phyloP scores from a whole-genome alignment of 2,797 vertebrate species.

The Setipinna tenuifilis region DNA sequence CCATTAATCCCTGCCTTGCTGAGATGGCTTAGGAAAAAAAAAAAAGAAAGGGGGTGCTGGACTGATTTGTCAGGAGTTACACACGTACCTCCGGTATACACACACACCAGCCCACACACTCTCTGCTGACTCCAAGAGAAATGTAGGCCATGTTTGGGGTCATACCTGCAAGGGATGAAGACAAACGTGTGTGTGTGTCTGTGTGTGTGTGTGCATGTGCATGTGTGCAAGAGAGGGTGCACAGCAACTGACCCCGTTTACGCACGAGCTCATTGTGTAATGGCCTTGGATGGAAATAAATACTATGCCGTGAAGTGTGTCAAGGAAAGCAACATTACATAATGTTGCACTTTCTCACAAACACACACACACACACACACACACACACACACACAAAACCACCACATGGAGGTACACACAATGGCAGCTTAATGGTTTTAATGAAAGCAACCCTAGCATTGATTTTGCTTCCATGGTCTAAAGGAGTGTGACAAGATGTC shows the following conservation, averaged over 20 bases:
- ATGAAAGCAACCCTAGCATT: neutral
- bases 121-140: neutral
- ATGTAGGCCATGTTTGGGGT: conserved; percentile 5
- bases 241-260: conserved; percentile 39
- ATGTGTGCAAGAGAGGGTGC: neutral
- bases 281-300: conserved; percentile 48
- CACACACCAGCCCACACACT: neutral
- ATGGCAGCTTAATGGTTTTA: neutral
- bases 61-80: neutral
- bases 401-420: neutral
- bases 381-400: neutral
- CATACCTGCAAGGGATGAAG: conserved; percentile 40
- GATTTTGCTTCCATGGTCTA: conserved; percentile 6
- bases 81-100: neutral
- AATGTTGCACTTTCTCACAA: conserved; percentile 34
- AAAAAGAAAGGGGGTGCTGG: neutral
- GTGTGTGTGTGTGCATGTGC: neutral
- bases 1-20: neutral
- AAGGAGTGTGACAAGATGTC: conserved; percentile 11
- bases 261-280: conserved; percentile 48
- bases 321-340: conserved; percentile 56
- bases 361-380: too few relatives aligned
- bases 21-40: conserved; percentile 7
- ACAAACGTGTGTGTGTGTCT: too few relatives aligned
- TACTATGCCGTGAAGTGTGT: conserved; percentile 52